These are phyloP conservation scores for Probaryconus sp. DNA, from an alignment of 1,140 invertebrate species.

Conservation along the genomic window DNA sequence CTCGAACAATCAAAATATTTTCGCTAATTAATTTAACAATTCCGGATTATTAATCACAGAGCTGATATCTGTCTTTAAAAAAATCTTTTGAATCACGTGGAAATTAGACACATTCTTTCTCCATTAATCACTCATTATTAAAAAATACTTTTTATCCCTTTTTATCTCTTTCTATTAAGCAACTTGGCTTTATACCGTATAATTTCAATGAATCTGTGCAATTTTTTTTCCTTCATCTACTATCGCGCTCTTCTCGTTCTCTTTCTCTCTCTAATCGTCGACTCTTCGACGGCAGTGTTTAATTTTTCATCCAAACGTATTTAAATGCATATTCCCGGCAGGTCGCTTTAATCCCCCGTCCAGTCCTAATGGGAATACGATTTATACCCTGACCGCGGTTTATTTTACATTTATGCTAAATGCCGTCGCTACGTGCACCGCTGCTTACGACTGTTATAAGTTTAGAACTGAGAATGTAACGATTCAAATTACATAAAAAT, in stretches of 20 bases:
- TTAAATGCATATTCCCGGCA: constrained; percentile 65
- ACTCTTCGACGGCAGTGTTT: constrained; percentile 67
- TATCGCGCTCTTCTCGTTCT: too few relatives aligned
- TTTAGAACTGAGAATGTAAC: too few relatives aligned
- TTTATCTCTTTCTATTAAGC: constrained; percentile 4
- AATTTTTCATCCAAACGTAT: constrained; percentile 74
- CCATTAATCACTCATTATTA: constrained; percentile 43
- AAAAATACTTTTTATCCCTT: constrained; percentile 55
- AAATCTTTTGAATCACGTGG: too few relatives aligned
- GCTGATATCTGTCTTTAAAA: too few relatives aligned
- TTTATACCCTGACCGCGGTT: constrained; percentile 72
- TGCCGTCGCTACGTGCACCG: constrained; percentile 55
- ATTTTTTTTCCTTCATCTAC: too few relatives aligned
- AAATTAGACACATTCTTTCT: too few relatives aligned
- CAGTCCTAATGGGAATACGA: constrained; percentile 74
- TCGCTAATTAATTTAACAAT: too few relatives aligned
- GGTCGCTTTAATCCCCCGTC: constrained; percentile 43
- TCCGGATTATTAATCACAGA: too few relatives aligned
- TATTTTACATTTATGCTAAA: constrained; percentile 77
- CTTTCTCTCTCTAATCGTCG: constrained; percentile 66
- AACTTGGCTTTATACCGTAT: constrained; percentile 21
- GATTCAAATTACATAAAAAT: too few relatives aligned
- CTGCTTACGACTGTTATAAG: constrained; percentile 56
- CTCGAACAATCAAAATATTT: too few relatives aligned
- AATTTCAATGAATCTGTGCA: constrained; percentile 52